These are phyloP conservation scores for Genyomyrus donnyi DNA, from an alignment of 2,113 vertebrate genomes.

Conservation along the genomic window DNA sequence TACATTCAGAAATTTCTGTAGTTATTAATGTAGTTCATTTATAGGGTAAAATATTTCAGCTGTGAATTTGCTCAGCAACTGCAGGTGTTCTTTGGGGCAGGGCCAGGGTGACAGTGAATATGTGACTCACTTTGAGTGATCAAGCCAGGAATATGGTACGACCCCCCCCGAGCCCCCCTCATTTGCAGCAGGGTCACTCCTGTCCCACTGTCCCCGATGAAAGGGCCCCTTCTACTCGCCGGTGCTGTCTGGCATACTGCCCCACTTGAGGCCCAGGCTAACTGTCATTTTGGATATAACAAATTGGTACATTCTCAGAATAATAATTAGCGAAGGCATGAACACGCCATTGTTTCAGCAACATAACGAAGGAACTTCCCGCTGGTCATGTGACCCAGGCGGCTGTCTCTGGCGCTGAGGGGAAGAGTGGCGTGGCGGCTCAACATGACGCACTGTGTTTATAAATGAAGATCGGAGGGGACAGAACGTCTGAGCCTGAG, in stretches of 20 bases:
- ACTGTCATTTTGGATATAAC: slow-evolving; percentile 96
- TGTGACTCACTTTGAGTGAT: slow-evolving; percentile 49
- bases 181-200: slow-evolving; percentile 5
- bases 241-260: slow-evolving; percentile 67
- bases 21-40: neutral
- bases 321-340: slow-evolving; percentile 95
- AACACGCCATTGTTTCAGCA: slow-evolving; percentile 90
- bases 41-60: neutral
- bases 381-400: slow-evolving; percentile 73
- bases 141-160: slow-evolving; percentile 57
- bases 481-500: neutral
- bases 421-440: neutral
- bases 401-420: slow-evolving; percentile 33
- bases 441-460: slow-evolving; percentile 1
- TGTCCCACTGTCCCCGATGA: slow-evolving; percentile 61
- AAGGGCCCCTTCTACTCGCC: slow-evolving; percentile 70
- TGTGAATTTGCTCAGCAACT: slow-evolving; percentile 43
- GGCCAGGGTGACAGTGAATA: slow-evolving; percentile 58
- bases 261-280: slow-evolving; percentile 76
- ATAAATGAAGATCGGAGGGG: neutral
- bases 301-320: slow-evolving; percentile 98
- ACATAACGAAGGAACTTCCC: slow-evolving; percentile 75
- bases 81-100: slow-evolving; percentile 59
- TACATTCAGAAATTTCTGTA: neutral
- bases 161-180: neutral